phyloP scores from a whole-genome alignment of 2,113 vertebrate species.

The Eira barbara region DNA sequence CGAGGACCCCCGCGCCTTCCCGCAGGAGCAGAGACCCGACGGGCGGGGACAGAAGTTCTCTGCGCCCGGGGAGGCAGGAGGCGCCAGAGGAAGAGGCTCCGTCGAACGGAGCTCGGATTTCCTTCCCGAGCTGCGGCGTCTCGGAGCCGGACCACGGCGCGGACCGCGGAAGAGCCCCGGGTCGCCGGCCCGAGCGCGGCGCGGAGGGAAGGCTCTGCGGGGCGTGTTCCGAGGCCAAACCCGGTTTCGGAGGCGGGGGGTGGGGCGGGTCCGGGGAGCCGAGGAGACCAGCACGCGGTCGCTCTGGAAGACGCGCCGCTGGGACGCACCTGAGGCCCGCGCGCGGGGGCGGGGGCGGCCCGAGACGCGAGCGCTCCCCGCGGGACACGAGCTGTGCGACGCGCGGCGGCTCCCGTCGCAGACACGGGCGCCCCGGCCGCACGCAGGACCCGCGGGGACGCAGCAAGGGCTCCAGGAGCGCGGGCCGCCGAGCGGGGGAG shows the following conservation, averaged over 20 bases:
- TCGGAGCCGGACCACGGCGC: too few species aligned
- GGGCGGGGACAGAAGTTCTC: not conserved
- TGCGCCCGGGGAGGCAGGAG: not conserved
- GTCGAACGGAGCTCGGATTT: not conserved
- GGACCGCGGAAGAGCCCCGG: not conserved
- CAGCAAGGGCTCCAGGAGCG: not conserved
- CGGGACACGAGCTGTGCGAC: too few species aligned
- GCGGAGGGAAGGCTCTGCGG: accelerated
- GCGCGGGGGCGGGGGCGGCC: too few species aligned
- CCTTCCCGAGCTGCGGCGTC: not conserved
- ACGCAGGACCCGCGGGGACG: not conserved
- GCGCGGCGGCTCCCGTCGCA: too few species aligned
- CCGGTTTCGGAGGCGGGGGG: accelerated
- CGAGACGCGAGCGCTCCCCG: too few species aligned
- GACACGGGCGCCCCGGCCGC: not conserved
- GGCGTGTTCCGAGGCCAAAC: not conserved
- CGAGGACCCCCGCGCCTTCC: not conserved
- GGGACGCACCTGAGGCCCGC: accelerated
- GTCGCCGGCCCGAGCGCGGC: accelerated
- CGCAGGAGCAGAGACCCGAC: not conserved
- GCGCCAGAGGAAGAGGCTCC: not conserved
- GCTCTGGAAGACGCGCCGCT: accelerated
- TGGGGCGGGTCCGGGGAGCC: not conserved
- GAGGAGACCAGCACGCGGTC: too few species aligned
- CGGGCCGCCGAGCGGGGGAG: not conserved